Conservation (phyloP, 2,113 vertebrate species). For the Perca flavescens region DNA sequence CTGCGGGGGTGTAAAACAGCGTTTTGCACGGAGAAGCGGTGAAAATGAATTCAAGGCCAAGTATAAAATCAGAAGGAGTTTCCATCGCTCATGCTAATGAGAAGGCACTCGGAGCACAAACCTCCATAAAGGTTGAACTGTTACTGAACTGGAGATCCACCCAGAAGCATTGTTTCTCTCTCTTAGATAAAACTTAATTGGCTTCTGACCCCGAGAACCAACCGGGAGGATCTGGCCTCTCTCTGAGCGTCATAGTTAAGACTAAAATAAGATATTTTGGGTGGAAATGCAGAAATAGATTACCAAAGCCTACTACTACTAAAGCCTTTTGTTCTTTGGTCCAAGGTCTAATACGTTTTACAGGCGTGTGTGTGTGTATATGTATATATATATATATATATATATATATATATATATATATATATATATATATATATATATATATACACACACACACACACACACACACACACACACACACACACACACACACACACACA, state of each 20-base stretch:
- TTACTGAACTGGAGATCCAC: constrained; percentile 33
- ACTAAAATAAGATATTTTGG: background rate
- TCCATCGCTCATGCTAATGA: constrained; percentile 65
- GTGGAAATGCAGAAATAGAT: background rate
- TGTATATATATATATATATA: too few relatives aligned
- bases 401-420: too few relatives aligned
- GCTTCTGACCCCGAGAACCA: constrained; percentile 24
- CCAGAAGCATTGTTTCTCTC: constrained; percentile 12
- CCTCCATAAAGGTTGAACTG: constrained; percentile 30
- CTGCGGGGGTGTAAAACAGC: constrained; percentile 6
- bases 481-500: too few relatives aligned
- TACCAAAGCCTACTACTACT: too few relatives aligned
- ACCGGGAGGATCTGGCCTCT: background rate
- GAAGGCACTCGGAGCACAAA: constrained; percentile 22
- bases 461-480: too few relatives aligned
- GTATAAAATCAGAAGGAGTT: constrained; percentile 42
- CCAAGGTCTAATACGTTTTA: background rate
- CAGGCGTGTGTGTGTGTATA: background rate
- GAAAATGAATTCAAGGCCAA: constrained; percentile 39
- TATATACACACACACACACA: too few relatives aligned
- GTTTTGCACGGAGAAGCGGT: constrained; percentile 31
- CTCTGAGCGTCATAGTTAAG: background rate
- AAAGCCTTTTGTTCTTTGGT: background rate
- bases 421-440: too few relatives aligned
- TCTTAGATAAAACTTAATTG: constrained; percentile 22